Evolutionary conservation across 2,797 vertebrate genomes (phyloP).

Genomic region (Mormyrops attenuatus): DNA sequence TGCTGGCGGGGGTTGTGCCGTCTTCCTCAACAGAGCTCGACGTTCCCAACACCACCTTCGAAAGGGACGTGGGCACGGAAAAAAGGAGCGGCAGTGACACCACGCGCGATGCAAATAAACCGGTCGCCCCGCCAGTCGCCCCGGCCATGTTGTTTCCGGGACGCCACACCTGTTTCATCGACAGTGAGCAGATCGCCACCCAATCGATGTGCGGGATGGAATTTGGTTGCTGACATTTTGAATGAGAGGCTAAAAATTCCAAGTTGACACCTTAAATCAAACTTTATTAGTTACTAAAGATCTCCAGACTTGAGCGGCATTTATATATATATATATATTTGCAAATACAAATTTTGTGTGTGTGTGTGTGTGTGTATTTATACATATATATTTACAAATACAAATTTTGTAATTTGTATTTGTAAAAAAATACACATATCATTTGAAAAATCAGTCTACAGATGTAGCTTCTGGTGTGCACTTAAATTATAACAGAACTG

Average conservation of each 20-base stretch:
- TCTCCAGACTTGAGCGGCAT: background rate
- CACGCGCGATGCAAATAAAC: constrained; percentile 12
- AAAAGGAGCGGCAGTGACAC: background rate
- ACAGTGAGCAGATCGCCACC: background rate
- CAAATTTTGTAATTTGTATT: background rate
- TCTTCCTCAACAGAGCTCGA: background rate
- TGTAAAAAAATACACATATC: background rate
- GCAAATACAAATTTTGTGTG: background rate
- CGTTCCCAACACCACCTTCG: background rate
- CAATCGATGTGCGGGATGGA: background rate
- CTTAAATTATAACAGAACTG: background rate
- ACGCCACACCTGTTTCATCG: background rate
- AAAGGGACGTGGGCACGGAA: background rate
- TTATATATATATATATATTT: background rate
- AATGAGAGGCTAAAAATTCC: background rate
- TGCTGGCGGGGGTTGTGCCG: background rate
- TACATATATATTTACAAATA: background rate
- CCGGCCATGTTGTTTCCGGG: background rate
- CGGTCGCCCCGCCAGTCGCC: background rate
- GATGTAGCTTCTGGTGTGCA: background rate
- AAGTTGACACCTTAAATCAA: background rate
- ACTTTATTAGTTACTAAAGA: background rate
- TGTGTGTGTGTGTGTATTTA: background rate
- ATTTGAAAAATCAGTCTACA: background rate
- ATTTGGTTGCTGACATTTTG: background rate